Evolutionary conservation across 2,113 vertebrate genomes (phyloP), one percentile per base, ranked within the genome.

Genomic region (Vanacampus margaritifer): DNA sequence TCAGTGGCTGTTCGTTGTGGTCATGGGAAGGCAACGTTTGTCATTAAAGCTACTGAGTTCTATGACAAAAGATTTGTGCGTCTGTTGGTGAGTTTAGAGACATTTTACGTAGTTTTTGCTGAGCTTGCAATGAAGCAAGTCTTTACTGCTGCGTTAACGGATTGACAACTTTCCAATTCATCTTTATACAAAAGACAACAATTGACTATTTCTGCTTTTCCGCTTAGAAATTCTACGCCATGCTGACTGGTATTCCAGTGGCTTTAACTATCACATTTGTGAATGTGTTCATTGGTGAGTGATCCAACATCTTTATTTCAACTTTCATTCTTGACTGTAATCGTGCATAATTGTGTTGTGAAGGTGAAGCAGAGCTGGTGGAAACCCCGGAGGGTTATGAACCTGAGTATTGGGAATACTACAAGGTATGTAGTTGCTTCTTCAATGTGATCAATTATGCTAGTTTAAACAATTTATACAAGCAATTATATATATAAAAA

Each of bases 381-480:
- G 96, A 98, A 84, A 93, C 90, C 74, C 95, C 97, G 1, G 96
- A 98, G 79, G 94, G 74, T 66, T 98, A 98, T 43, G 23, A 92
- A 71, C 96, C 97, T 10, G 94, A 99, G 2, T 72, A 95, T 74
- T 99, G 95, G 95, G 97, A 99, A 60, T 98, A 99, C 79, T 92
- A 93, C 80, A 94, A 94, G 92, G 96, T 98, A 76, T 11, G 58
- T 26, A 1, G 0, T 3, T 50, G 0, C 12, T 60, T 37, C 58
- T 5, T 0, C 19, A 32, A 19, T 14, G 16, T 26, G 32, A 57
- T 32, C 14, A 32, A 57, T 32, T 3, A 32, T 6, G 8, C 9
- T 10, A 4, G 51, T 46, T 46, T 46, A 19, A 46, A 19, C 17
- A 7, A 46, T 17, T 46, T 4, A 46, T 46, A 46, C 19, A 19